Evolutionary conservation across 35 echinoderm and acorn worm genomes (phyloP), one percentile per base, ranked within the genome.

Genomic region (Holothuria glaberrima): DNA sequence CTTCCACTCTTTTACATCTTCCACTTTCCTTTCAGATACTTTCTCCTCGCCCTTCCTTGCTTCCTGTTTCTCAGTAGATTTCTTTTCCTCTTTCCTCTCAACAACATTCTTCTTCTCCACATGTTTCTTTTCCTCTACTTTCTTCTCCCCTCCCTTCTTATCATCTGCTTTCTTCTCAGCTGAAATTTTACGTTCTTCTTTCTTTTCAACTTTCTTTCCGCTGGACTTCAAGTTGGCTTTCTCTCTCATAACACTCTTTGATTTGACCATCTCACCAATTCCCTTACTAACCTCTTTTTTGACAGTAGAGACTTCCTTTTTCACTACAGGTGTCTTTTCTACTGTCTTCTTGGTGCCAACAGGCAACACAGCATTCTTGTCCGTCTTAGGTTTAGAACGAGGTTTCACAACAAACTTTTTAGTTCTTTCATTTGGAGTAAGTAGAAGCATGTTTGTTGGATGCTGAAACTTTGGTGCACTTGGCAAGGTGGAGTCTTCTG

Each of bases 401-500:
- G 85, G 27, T 77, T 86, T 86, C 71, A 88, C 91, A 35, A 69
- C 27, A 27, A 88, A 33, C 28, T 92, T 92, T 32, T 76, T 92
- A 12, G 50, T 54, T 54, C 50, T 66, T 19, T 92, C 83, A 26
- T 75, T 92, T 48, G 91, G 91, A 77, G 91, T 77, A n/a, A 80
- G 45, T 30, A 92, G 70, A 38, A 92, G 72, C 91, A 92, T 92
- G 28, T 92, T 92, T 27, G 91, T 92, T 10, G 91, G 91, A 56
- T 92, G 73, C 30, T 92, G 83, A 44, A 88, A 88, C 59, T 87
- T 86, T n/a, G 91, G 91, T 27, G 82, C 59, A 58, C 25, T 80
- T 30, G 89, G 71, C 36, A 73, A 33, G 48, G 66, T 78, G 33
- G 68, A 38, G 30, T 33, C 63, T 54, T 86, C 91, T 22, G 70